A percentile compares a stretch with the other conserved stretches of the same genome.
Evolutionary conservation across 2,113 vertebrate genomes (phyloP).

Genomic region (Trichomycterus rosablanca): DNA sequence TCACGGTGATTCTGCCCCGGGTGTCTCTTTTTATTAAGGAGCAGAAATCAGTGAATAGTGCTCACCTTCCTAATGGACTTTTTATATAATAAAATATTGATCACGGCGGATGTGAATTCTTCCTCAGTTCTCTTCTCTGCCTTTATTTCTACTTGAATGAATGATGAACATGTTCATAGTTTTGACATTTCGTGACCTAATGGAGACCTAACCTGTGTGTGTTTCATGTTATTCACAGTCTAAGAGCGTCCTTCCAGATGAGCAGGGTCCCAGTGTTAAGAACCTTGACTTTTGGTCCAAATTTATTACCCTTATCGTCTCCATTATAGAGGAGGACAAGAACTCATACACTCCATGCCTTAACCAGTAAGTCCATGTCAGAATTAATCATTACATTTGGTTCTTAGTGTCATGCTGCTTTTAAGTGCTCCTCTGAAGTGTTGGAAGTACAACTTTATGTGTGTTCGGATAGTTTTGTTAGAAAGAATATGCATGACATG

Average conservation of each 20-base stretch:
- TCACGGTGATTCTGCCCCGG: constrained; percentile 16
- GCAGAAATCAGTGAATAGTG: constrained; percentile 11
- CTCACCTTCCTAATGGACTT: constrained; percentile 9
- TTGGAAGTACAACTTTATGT: too few relatives aligned
- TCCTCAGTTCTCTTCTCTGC: too few relatives aligned
- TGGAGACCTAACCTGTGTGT: constrained; percentile 5
- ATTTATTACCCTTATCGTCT: constrained; percentile 95
- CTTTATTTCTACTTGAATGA: too few relatives aligned
- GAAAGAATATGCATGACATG: too few relatives aligned
- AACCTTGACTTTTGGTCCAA: constrained; percentile 99
- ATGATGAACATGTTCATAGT: too few relatives aligned
- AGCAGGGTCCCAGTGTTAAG: constrained; percentile 93
- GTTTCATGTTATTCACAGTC: constrained; percentile 59
- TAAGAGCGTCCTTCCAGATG: constrained; percentile 88
- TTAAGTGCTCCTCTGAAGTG: too few relatives aligned
- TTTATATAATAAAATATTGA: constrained; percentile 35
- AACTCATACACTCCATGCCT: constrained; percentile 96
- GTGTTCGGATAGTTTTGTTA: too few relatives aligned
- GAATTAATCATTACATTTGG: not conserved
- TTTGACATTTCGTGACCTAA: too few relatives aligned
- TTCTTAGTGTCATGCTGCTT: too few relatives aligned
- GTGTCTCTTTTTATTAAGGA: constrained; percentile 16
- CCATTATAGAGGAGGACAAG: constrained; percentile 97
- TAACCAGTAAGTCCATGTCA: constrained; percentile 83
- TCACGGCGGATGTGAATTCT: constrained; percentile 13